Percentiles rank a stretch among this genome's conserved stretches.
Conservation (phyloP, 2,797 vertebrate genomes). For the Hydrophis major region DNA sequence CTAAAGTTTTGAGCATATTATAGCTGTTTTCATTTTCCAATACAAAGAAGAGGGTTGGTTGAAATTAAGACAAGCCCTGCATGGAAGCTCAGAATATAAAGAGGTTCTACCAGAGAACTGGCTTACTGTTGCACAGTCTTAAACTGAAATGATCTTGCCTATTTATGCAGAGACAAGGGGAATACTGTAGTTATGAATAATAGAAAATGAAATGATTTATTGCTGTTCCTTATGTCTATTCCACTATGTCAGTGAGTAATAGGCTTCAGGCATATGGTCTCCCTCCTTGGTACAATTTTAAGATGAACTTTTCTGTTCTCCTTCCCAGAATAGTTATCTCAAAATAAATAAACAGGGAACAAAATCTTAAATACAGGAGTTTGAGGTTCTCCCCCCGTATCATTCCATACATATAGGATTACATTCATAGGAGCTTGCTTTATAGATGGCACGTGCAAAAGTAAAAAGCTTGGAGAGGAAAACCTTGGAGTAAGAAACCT, state of each 20-base stretch:
- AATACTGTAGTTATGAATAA: slow-evolving; percentile 36
- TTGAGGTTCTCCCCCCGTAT: neutral
- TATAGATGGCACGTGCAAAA: neutral
- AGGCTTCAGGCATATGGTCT: neutral
- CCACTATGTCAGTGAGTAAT: neutral
- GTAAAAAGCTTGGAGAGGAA: neutral
- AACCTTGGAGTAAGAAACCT: neutral
- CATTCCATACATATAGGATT: neutral
- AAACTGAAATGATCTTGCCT: neutral
- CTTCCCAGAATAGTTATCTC: slow-evolving; percentile 4
- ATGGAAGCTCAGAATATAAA: neutral
- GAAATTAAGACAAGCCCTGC: neutral
- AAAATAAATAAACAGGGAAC: neutral
- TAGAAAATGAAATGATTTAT: slow-evolving; percentile 21
- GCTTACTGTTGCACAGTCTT: neutral
- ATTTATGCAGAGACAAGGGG: slow-evolving; percentile 32
- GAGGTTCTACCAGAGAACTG: neutral
- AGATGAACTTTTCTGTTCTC: neutral
- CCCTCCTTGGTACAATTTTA: neutral
- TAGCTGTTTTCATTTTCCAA: neutral
- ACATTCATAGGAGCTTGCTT: neutral
- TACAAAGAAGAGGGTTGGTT: neutral
- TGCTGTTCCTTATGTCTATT: neutral
- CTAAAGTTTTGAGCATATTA: neutral
- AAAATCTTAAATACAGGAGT: neutral